These are phyloP conservation scores for Danionella cerebrum DNA, from an alignment of 2,113 vertebrate genomes.

Conservation along the genomic window DNA sequence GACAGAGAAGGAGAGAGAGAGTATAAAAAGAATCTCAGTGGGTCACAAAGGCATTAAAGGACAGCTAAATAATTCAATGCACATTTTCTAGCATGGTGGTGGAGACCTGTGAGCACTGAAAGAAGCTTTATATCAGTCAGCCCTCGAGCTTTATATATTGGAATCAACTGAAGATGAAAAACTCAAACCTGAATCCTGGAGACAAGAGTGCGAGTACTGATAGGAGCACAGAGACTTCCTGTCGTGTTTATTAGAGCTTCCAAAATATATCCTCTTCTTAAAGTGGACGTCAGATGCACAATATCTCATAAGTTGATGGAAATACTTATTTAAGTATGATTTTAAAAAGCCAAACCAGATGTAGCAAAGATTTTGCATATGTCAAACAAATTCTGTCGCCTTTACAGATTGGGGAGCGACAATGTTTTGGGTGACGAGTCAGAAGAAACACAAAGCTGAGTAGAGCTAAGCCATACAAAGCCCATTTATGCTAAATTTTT, in stretches of 20 bases:
- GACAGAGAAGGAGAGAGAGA: background rate
- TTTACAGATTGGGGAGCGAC: no score
- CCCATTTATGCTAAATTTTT: no score
- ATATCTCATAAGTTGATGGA: no score
- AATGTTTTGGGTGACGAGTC: no score
- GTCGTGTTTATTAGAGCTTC: background rate
- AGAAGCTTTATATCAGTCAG: slow-evolving; percentile 12
- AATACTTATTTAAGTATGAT: no score
- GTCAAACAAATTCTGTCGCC: no score
- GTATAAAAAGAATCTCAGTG: slow-evolving; percentile 7
- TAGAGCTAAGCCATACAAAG: no score
- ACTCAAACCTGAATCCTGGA: slow-evolving; percentile 6
- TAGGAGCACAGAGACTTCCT: background rate
- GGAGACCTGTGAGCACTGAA: background rate
- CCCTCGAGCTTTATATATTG: slow-evolving; percentile 1
- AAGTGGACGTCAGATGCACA: no score
- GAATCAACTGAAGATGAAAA: slow-evolving; percentile 21
- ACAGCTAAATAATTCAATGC: slow-evolving; percentile 43
- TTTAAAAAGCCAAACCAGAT: no score
- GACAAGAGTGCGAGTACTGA: background rate
- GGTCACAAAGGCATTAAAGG: slow-evolving; percentile 22
- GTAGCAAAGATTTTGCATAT: no score
- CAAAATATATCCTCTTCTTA: background rate
- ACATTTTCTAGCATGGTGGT: slow-evolving; percentile 8
- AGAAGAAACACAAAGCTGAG: no score